Base-by-base conservation (phyloP, 2,888 invertebrate genomes). In the Charanyca ferruginea region DNA sequence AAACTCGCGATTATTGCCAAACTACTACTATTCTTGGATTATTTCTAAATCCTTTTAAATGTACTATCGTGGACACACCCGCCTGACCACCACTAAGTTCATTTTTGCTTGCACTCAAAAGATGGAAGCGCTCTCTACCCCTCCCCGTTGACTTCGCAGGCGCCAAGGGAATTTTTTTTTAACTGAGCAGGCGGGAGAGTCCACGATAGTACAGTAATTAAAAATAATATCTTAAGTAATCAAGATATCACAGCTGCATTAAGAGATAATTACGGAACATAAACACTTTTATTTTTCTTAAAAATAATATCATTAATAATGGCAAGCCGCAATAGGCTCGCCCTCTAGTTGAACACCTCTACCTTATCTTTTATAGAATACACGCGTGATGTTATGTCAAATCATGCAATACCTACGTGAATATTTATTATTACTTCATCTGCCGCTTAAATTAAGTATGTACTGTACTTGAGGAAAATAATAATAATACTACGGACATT, bases 1-100 rank as follows among this genome's bases (percentile, higher is more conserved):
- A 75, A 70, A 70, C 63, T 57, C 48, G 53, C 45, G 69, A 79
- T 73, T 77, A 73, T 72, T 68, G 45, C 64, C 68, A 66, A 81
- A 79, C 66, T 32, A 32, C 32, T 32, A 48, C 28, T 16, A 28
- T 58, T 66, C 44, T 44, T 48, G 48, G 57, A 54, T 68, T 44
- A 60, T 51, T 68, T 35, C 59, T 38, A 38, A 53, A 49, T 47
- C 28, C 38, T 55, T 54, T 23, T 20, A 18, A 41, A 42, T n/a
- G 11, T 52, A 16, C 16, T 3, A 9, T 9, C n/a, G 4, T 28
- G 11, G 8, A 22, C 47, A n/a, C n/a, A n/a, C n/a, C n/a, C n/a
- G n/a, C n/a, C n/a, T n/a, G n/a, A n/a, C n/a, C n/a, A n/a, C n/a
- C n/a, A n/a, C n/a, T n/a, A n/a, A n/a, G n/a, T n/a, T n/a, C n/a